These are phyloP conservation scores for Loris lydekkerianus DNA, from an alignment of 2,797 vertebrate genomes.

Conservation along the genomic window DNA sequence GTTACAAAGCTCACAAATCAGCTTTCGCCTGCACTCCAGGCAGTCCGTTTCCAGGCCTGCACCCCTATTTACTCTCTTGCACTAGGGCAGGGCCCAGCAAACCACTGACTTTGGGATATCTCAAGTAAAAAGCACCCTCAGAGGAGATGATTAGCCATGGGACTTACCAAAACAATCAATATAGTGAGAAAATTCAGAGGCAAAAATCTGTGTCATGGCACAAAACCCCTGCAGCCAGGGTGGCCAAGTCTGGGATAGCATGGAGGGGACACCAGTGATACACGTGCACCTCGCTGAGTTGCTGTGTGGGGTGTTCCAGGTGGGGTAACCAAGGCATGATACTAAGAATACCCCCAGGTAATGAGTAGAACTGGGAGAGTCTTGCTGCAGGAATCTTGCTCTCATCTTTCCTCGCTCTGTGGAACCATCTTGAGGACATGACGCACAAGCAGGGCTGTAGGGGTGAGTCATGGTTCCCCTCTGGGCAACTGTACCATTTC, in stretches of 20 bases:
- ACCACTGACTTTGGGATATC: background rate
- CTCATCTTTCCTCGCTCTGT: background rate
- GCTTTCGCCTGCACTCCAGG: background rate
- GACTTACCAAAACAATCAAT: fast-evolving
- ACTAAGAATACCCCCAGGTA: too few relatives aligned
- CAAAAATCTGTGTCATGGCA: fast-evolving
- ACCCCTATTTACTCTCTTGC: fast-evolving
- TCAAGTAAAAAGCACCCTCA: fast-evolving
- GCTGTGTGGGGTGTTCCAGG: background rate
- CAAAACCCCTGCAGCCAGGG: fast-evolving
- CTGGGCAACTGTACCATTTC: fast-evolving
- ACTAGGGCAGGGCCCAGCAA: fast-evolving
- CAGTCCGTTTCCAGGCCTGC: fast-evolving
- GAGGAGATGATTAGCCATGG: fast-evolving
- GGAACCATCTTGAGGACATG: background rate
- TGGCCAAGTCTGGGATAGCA: fast-evolving
- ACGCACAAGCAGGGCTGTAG: fast-evolving
- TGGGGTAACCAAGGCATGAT: background rate
- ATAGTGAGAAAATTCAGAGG: fast-evolving
- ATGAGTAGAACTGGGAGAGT: background rate
- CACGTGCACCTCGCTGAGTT: fast-evolving
- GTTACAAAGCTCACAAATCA: fast-evolving
- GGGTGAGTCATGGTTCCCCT: background rate
- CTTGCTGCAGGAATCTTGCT: fast-evolving
- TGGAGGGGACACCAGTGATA: background rate